Evolutionary conservation across 2,797 vertebrate species (phyloP), one percentile per base, ranked within the genome.

Genomic region (Melanotaenia parkinsoni): DNA sequence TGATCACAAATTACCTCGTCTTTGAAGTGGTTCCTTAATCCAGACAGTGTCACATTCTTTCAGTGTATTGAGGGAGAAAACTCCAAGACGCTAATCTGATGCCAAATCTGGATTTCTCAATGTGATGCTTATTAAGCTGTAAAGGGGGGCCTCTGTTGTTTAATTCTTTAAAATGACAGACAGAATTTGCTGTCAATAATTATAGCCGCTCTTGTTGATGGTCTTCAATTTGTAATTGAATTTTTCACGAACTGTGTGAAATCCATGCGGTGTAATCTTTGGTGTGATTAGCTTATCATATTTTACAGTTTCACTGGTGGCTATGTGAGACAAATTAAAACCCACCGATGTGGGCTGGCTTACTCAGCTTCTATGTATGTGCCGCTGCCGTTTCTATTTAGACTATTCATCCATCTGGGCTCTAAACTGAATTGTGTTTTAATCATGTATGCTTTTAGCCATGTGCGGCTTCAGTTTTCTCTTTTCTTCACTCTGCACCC

Each of bases 11-110:
- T 88, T 92, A 78, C 57, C 77, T 81, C 57, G 67, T 76, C 88
- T 92, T 93, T 91, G 86, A 94, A 91, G 91, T 86, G 61, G 63
- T 78, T 76, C 81, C 78, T 86, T 90, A 91, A 92, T 93, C 88
- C 82, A 84, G 83, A 86, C 86, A 78, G 84, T 85, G 89, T 92
- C 89, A 82, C 89, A 90, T 93, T 94, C 89, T 92, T 78, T 88
- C 74, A 89, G 86, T 81, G 62, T 86, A 76, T 79, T 88, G 53
- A 68, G 70, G 80, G 84, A 89, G 88, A 90, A 90, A 88, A 56
- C 80, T 81, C 82, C 85, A 75, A 84, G 88, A 87, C 63, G 61
- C 74, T 90, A 86, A 92, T 94, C 88, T 88, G 83, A 91, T 76
- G 83, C 85, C 77, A 85, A 86, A 91, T 93, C 85, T 78, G 83